Evolutionary conservation across 1,140 invertebrate species (phyloP).

Genomic region (Microplitis mediator): DNA sequence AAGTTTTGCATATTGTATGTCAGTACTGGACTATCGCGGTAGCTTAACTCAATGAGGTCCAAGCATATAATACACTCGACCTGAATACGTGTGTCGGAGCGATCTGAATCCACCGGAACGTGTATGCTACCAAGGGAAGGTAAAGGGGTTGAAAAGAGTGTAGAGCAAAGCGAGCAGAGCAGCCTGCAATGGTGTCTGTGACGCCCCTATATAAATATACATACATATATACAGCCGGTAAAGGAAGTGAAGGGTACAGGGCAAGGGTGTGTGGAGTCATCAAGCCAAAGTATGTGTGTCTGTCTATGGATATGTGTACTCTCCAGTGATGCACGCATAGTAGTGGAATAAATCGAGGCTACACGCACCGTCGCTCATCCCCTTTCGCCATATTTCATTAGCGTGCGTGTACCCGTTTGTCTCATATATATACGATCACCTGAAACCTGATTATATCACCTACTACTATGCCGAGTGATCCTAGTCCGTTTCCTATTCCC

Average conservation of each 20-base stretch:
- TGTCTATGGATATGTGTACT: too few species aligned
- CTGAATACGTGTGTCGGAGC: background rate
- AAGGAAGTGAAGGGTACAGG: too few species aligned
- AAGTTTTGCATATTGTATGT: too few species aligned
- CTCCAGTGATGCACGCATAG: background rate
- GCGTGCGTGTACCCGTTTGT: background rate
- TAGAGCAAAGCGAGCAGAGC: background rate
- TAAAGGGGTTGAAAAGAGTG: background rate
- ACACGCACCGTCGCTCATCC: constrained; percentile 11
- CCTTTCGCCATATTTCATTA: constrained; percentile 12
- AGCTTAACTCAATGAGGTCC: background rate
- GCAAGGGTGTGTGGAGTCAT: too few species aligned
- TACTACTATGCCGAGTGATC: background rate
- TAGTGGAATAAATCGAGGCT: background rate
- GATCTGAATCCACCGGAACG: background rate
- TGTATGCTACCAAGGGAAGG: too few species aligned
- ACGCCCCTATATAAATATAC: too few species aligned
- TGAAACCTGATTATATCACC: too few species aligned
- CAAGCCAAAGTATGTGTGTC: too few species aligned
- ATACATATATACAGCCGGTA: too few species aligned
- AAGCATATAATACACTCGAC: background rate
- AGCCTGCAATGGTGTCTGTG: too few species aligned
- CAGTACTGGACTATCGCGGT: background rate
- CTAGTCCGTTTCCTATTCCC: background rate
- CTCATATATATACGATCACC: background rate